Percentiles rank a stretch among this genome's conserved stretches.
These are phyloP conservation scores for Drosophila sturtevanti DNA, from an alignment of 1,140 invertebrate genomes.

Conservation along the genomic window DNA sequence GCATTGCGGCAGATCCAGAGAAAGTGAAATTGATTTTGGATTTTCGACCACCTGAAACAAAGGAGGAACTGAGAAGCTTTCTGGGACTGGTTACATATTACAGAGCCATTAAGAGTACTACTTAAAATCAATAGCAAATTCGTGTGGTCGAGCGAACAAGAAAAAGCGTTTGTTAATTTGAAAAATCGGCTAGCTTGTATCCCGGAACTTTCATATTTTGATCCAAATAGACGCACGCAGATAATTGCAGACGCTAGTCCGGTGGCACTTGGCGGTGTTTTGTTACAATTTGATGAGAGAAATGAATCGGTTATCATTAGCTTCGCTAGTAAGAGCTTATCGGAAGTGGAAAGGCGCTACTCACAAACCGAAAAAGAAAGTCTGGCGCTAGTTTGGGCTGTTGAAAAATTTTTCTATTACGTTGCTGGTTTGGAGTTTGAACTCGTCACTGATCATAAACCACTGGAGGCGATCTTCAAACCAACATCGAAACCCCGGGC, in stretches of 20 bases:
- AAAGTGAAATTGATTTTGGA: constrained; percentile 32
- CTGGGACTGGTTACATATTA: constrained; percentile 69
- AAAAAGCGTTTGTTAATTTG: constrained; percentile 30
- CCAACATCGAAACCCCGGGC: too few relatives aligned
- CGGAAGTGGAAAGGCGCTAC: constrained; percentile 78
- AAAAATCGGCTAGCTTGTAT: too few relatives aligned
- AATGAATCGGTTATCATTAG: constrained; percentile 20
- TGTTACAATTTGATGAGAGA: constrained; percentile 44
- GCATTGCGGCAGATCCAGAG: constrained; percentile 33
- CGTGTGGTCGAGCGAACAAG: constrained; percentile 24
- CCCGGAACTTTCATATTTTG: too few relatives aligned
- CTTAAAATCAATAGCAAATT: too few relatives aligned
- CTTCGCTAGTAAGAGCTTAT: constrained; percentile 71
- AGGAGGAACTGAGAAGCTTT: constrained; percentile 71
- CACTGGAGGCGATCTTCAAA: constrained; percentile 7
- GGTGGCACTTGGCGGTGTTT: constrained; percentile 57
- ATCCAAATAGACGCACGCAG: too few relatives aligned
- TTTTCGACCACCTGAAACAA: constrained; percentile 33
- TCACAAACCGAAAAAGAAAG: constrained; percentile 82
- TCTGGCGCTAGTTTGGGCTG: constrained; percentile 70
- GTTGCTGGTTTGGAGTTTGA: constrained; percentile 71
- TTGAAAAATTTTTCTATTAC: constrained; percentile 52
- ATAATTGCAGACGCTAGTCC: constrained; percentile 67
- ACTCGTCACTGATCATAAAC: constrained; percentile 80
- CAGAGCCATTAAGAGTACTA: constrained; percentile 30